These are phyloP conservation scores for Kryptolebias ocellatus DNA, from an alignment of 2,797 vertebrate species.

Conservation along the genomic window DNA sequence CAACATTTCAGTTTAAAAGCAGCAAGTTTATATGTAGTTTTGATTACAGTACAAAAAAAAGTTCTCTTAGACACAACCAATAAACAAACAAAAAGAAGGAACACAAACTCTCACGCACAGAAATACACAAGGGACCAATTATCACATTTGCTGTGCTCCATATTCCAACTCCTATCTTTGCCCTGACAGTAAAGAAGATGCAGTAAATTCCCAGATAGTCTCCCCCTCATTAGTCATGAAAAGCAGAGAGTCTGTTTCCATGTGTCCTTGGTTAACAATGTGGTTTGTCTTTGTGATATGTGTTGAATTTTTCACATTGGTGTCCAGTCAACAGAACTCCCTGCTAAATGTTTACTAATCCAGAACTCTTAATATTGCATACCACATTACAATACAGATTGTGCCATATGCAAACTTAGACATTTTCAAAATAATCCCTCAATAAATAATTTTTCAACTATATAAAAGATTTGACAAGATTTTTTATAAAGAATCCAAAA, in stretches of 20 bases:
- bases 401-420: no score
- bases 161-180: slow-evolving; percentile 38
- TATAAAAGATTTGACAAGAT: no score
- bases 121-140: slow-evolving; percentile 68
- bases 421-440: neutral
- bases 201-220: slow-evolving; percentile 14
- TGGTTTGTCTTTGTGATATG: neutral
- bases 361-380: neutral
- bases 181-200: slow-evolving; percentile 24
- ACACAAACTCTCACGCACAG: slow-evolving; percentile 25
- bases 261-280: slow-evolving; percentile 22
- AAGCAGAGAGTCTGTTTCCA: slow-evolving; percentile 5
- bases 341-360: neutral
- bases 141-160: slow-evolving; percentile 64
- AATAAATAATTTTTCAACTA: neutral
- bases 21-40: neutral
- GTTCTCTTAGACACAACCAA: neutral
- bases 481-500: no score
- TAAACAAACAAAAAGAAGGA: neutral
- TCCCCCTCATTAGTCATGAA: slow-evolving; percentile 25
- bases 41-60: neutral
- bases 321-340: neutral
- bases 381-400: neutral
- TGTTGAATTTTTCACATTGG: slow-evolving; percentile 10
- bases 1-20: neutral